phyloP scores from a whole-genome alignment of 1,140 invertebrate genomes.

The Brachionus paranguensis region DNA sequence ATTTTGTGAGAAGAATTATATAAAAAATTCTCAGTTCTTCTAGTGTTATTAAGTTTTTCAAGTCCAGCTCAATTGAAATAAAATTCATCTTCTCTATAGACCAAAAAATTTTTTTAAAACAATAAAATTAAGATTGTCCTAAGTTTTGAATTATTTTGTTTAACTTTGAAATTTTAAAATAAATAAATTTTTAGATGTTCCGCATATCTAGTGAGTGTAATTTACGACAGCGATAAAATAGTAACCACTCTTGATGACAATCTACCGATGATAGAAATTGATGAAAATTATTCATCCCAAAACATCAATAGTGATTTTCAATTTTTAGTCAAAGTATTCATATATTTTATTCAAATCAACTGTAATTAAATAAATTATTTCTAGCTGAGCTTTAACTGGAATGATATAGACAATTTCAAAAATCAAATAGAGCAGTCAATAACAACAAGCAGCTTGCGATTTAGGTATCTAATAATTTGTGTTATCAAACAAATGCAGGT shows the following conservation, averaged over 20 bases:
- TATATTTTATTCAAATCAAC: background rate
- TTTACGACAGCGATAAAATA: slow-evolving; percentile 89
- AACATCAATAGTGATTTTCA: slow-evolving; percentile 81
- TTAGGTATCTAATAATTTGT: slow-evolving; percentile 12
- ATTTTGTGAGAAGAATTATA: no score
- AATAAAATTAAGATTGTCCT: no score
- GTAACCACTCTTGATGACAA: slow-evolving; percentile 92
- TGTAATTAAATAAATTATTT: background rate
- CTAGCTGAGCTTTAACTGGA: slow-evolving; percentile 33
- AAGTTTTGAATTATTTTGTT: no score
- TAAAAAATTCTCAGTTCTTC: no score
- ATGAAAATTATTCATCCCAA: slow-evolving; percentile 84
- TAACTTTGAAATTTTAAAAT: background rate
- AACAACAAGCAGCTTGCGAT: background rate
- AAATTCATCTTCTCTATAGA: no score
- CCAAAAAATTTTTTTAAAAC: no score
- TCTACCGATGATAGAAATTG: slow-evolving; percentile 87
- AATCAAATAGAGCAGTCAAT: slow-evolving; percentile 32
- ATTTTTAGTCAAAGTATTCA: slow-evolving; percentile 86
- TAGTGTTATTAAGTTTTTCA: no score
- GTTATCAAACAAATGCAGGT: slow-evolving; percentile 37
- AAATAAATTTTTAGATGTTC: slow-evolving; percentile 2
- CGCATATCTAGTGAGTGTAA: slow-evolving; percentile 77
- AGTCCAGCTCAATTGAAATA: no score
- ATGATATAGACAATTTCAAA: slow-evolving; percentile 4